A percentile compares a stretch with the other conserved stretches of the same genome.
Evolutionary conservation across 2,888 invertebrate genomes (phyloP).

Genomic region (Eupithecia subumbrata): DNA sequence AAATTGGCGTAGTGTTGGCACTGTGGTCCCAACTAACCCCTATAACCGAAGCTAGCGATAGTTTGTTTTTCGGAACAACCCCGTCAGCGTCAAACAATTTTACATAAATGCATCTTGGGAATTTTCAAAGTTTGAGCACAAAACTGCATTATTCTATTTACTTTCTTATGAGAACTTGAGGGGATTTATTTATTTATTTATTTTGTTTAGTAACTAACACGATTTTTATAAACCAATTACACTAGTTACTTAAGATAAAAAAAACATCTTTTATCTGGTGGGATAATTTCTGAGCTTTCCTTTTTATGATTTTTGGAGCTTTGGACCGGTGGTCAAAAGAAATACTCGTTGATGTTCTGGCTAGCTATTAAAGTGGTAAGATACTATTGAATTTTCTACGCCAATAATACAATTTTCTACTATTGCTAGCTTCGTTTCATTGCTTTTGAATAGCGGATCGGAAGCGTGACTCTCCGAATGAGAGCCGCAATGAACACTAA

Average conservation of each 20-base stretch:
- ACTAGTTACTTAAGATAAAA: no score
- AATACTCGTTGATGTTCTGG: not conserved
- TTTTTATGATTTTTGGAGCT: not conserved
- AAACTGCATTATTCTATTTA: constrained; percentile 13
- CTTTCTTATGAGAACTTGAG: not conserved
- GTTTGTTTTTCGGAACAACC: constrained; percentile 41
- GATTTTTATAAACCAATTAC: no score
- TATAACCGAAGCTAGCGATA: constrained; percentile 40
- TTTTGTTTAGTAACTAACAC: no score
- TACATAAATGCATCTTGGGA: constrained; percentile 37
- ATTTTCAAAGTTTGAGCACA: constrained; percentile 19
- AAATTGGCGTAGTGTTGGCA: constrained; percentile 59
- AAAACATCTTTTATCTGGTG: no score
- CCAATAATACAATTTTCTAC: constrained; percentile 13
- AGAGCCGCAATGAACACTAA: constrained; percentile 33
- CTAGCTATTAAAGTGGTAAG: not conserved
- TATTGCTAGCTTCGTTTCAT: constrained; percentile 19
- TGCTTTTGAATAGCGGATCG: constrained; percentile 33
- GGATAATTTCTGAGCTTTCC: not conserved
- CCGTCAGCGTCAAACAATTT: constrained; percentile 40
- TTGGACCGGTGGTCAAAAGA: not conserved
- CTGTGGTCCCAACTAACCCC: constrained; percentile 41
- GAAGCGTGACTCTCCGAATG: constrained; percentile 32
- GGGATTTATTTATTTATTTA: no score
- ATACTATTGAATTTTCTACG: constrained; percentile 1